Percentiles rank a stretch among this genome's conserved stretches.
Conservation (phyloP, 2,888 invertebrate species). For the Automeris io region DNA sequence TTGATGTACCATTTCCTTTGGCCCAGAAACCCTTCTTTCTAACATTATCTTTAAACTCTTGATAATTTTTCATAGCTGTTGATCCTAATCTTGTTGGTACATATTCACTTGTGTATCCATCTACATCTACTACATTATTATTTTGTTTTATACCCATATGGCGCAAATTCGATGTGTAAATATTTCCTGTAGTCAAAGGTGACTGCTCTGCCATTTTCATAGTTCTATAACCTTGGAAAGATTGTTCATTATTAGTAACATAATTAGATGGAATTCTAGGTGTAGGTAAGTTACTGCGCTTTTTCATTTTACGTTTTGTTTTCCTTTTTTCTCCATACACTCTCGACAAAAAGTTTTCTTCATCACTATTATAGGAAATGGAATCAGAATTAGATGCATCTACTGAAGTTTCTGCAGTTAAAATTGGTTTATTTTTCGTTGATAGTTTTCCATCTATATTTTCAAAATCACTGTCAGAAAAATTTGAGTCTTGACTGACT, state of each 20-base stretch:
- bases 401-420: slow-evolving; percentile 25
- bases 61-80: slow-evolving; percentile 62
- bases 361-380: slow-evolving; percentile 58
- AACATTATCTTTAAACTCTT: slow-evolving; percentile 67
- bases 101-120: slow-evolving; percentile 62
- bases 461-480: slow-evolving; percentile 51
- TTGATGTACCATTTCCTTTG: slow-evolving; percentile 53
- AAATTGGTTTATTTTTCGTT: slow-evolving; percentile 12
- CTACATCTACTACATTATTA: slow-evolving; percentile 35
- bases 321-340: slow-evolving; percentile 51
- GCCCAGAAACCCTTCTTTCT: slow-evolving; percentile 65
- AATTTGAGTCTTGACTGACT: slow-evolving; percentile 51
- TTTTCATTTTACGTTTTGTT: slow-evolving; percentile 42
- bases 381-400: slow-evolving; percentile 58
- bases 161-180: slow-evolving; percentile 53
- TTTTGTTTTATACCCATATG: slow-evolving; percentile 49
- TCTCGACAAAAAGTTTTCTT: slow-evolving; percentile 60
- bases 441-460: slow-evolving; percentile 13
- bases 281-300: slow-evolving; percentile 21
- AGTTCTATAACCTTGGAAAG: slow-evolving; percentile 55
- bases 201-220: slow-evolving; percentile 43
- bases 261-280: slow-evolving; percentile 26
- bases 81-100: slow-evolving; percentile 64
- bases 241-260: slow-evolving; percentile 24
- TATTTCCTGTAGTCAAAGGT: slow-evolving; percentile 58